Conservation (phyloP, 2,888 invertebrate genomes). For the Lordiphosa fenestrarum region DNA sequence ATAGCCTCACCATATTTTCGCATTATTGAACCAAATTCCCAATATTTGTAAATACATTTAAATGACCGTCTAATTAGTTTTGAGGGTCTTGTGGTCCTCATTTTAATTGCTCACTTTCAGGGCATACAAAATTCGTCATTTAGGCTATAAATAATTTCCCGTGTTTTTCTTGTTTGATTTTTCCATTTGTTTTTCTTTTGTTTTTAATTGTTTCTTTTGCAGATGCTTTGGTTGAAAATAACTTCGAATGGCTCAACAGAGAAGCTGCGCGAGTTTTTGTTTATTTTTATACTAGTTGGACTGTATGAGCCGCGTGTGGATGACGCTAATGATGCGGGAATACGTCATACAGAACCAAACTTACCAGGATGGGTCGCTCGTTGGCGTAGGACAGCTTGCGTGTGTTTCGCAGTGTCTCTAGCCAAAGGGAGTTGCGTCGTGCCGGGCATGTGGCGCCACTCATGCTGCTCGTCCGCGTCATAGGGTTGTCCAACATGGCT, state of each 20-base stretch:
- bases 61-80: no score
- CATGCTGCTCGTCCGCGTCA: constrained; percentile 64
- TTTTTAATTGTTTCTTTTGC: constrained; percentile 40
- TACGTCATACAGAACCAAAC: constrained; percentile 14
- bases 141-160: no score
- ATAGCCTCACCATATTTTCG: no score
- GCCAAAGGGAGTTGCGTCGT: constrained; percentile 66
- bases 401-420: constrained; percentile 64
- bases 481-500: constrained; percentile 21
- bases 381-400: constrained; percentile 61
- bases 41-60: no score
- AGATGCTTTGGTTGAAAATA: constrained; percentile 70
- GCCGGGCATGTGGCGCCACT: constrained; percentile 45
- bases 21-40: no score
- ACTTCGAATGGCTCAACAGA: constrained; percentile 50
- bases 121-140: no score
- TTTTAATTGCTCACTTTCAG: no score
- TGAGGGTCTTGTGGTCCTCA: no score
- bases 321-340: constrained; percentile 5
- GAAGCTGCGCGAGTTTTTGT: constrained; percentile 9
- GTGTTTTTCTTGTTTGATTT: constrained; percentile 13
- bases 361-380: constrained; percentile 61
- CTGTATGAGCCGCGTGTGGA: not conserved
- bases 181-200: constrained; percentile 20
- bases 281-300: constrained; percentile 11